phyloP scores from a whole-genome alignment of 2,797 vertebrate genomes.

The Enoplosus armatus region DNA sequence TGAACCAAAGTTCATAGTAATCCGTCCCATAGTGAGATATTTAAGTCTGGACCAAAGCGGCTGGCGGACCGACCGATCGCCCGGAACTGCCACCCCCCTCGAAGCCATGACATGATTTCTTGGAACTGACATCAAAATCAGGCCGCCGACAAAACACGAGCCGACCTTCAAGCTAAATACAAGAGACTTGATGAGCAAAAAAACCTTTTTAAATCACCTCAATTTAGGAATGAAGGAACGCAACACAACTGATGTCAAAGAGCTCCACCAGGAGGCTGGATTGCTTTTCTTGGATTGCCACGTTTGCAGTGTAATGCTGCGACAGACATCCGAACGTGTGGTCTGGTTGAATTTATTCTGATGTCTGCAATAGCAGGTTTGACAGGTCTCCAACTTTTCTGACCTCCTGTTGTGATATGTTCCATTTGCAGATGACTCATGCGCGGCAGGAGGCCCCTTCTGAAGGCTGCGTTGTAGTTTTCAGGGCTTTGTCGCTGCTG shows the following conservation, averaged over 20 bases:
- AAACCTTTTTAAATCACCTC: too few species aligned
- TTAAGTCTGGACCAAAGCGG: background rate
- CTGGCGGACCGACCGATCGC: background rate
- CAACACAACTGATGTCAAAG: too few species aligned
- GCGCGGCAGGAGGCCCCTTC: background rate
- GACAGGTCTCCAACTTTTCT: slow-evolving; percentile 11
- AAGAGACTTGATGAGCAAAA: too few species aligned
- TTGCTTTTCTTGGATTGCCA: background rate
- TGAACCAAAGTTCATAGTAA: too few species aligned
- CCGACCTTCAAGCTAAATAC: too few species aligned
- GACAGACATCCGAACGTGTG: background rate
- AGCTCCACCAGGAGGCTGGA: too few species aligned
- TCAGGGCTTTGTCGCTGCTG: slow-evolving; percentile 6
- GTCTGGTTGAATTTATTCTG: background rate
- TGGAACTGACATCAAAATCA: too few species aligned
- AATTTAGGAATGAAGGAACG: too few species aligned
- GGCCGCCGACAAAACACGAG: too few species aligned
- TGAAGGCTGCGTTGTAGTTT: background rate
- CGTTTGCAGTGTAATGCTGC: background rate
- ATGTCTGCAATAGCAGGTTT: background rate
- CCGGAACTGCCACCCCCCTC: background rate
- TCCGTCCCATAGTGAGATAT: background rate
- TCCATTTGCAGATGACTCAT: slow-evolving; percentile 27
- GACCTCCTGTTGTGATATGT: slow-evolving; percentile 13
- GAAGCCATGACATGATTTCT: too few species aligned